These are phyloP conservation scores for Trachops cirrhosus DNA, from an alignment of 2,797 vertebrate genomes.

Conservation along the genomic window DNA sequence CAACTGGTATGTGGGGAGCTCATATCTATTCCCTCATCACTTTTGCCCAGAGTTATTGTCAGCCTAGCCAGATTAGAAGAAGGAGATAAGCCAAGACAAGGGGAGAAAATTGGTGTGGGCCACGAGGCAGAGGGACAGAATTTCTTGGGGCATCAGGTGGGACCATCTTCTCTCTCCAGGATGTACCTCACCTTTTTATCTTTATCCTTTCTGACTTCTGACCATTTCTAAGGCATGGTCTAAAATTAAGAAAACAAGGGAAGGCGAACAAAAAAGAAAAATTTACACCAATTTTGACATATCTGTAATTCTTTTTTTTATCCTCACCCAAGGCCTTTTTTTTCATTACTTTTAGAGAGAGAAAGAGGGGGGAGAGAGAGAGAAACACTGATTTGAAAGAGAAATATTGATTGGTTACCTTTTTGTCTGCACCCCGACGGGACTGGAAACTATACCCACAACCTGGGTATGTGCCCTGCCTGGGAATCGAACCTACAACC, in stretches of 20 bases:
- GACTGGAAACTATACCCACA: too few species aligned
- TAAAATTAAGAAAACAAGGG: not conserved
- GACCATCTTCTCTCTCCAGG: not conserved
- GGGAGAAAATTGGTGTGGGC: not conserved
- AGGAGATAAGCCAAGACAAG: not conserved
- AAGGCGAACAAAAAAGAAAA: not conserved
- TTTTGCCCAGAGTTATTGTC: not conserved
- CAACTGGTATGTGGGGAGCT: not conserved
- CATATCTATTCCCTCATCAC: not conserved
- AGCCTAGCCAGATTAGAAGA: not conserved
- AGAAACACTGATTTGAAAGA: too few species aligned
- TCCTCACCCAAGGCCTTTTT: not conserved
- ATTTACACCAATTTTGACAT: not conserved
- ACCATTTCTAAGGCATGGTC: not conserved
- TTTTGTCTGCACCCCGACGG: too few species aligned
- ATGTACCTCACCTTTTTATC: not conserved
- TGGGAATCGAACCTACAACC: too few species aligned
- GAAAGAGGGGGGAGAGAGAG: too few species aligned
- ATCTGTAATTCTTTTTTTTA: not conserved
- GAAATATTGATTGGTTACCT: too few species aligned
- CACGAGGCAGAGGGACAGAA: fast-evolving
- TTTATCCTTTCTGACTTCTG: not conserved
- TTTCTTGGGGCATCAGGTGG: not conserved
- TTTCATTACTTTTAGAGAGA: not conserved
- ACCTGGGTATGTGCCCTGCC: too few species aligned